Evolutionary conservation across 2,888 invertebrate genomes (phyloP), one percentile per base, ranked within the genome.

Genomic region (Acleris holmiana): DNA sequence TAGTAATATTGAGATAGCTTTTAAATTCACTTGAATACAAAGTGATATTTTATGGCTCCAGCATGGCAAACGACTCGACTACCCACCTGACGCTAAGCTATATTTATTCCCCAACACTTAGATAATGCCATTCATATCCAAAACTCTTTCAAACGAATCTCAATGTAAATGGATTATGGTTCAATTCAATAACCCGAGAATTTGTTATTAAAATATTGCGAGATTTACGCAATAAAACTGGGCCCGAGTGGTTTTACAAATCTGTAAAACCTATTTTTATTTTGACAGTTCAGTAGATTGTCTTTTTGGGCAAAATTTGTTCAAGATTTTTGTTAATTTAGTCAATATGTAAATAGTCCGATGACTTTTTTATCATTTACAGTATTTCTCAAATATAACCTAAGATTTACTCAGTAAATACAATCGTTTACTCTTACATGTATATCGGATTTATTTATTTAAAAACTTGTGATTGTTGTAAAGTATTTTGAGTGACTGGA

Each of bases 151-250:
- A 64, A 41, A 53, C 58, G 53, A 46, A 44, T 51, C 17, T 48
- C 47, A 48, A 60, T 65, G 59, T 59, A 46, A 55, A 65, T 44
- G 49, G 65, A 65, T 60, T 60, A 55, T 50, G 61, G 6, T 55
- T 59, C 44, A 46, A 65, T 60, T 60, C 65, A 65, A 60, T 60
- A 55, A 65, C 59, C 29, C 44, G 55, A 65, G 59, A 60, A 65
- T 55, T 59, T 65, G 44, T 21, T 59, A 59, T 55, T 54, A 55
- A 65, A 49, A 65, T 60, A 59, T 60, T 55, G 48, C 49, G 49
- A 65, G 59, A 60, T 49, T 54, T 64, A 54, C 59, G 48, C 55
- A 59, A 60, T 65, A 60, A 65, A 65, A 65, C 23, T 29, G 0
- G 8, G 29, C 8, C 29, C 8, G 29, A 29, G 29, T 29, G 29